A percentile compares a stretch with the other conserved stretches of the same genome.
Evolutionary conservation across 2,797 vertebrate species (phyloP).

Genomic region (Parauchenoglanis ngamensis): DNA sequence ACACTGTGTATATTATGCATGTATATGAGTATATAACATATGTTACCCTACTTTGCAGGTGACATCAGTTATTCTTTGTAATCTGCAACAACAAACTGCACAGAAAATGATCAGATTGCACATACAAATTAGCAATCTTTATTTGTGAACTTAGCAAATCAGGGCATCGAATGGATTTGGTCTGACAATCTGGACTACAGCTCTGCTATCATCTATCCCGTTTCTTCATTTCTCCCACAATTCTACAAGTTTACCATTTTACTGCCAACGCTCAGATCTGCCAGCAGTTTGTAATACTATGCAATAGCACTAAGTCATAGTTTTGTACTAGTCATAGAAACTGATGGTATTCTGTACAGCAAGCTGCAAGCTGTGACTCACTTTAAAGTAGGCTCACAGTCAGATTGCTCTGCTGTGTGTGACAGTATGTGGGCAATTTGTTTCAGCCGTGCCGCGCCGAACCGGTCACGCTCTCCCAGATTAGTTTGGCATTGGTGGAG

Average conservation of each 20-base stretch:
- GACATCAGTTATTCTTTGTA: not conserved
- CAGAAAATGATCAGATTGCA: not conserved
- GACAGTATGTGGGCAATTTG: slow-evolving; percentile 42
- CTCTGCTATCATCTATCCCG: not conserved
- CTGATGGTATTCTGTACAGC: slow-evolving; percentile 23
- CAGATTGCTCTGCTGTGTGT: slow-evolving; percentile 25
- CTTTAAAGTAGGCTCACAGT: slow-evolving; percentile 35
- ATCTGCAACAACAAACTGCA: not conserved
- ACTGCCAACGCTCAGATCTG: slow-evolving; percentile 2
- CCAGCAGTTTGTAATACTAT: slow-evolving; percentile 22
- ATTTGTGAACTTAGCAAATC: not conserved
- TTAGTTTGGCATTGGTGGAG: slow-evolving; percentile 44
- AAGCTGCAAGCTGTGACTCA: slow-evolving; percentile 33
- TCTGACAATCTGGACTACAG: not conserved
- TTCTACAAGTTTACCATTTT: not conserved
- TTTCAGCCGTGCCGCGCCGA: slow-evolving; percentile 29
- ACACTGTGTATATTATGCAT: too few relatives aligned
- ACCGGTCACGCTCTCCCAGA: slow-evolving; percentile 25
- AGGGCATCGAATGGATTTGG: not conserved
- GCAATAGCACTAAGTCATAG: slow-evolving; percentile 26
- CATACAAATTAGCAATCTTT: not conserved
- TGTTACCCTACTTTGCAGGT: not conserved
- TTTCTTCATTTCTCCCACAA: not conserved
- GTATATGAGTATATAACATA: not conserved
- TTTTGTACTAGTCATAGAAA: slow-evolving; percentile 17